Percentiles rank a stretch among this genome's conserved stretches.
Conservation (phyloP, 2,797 vertebrate species). For the Xenops minutus region DNA sequence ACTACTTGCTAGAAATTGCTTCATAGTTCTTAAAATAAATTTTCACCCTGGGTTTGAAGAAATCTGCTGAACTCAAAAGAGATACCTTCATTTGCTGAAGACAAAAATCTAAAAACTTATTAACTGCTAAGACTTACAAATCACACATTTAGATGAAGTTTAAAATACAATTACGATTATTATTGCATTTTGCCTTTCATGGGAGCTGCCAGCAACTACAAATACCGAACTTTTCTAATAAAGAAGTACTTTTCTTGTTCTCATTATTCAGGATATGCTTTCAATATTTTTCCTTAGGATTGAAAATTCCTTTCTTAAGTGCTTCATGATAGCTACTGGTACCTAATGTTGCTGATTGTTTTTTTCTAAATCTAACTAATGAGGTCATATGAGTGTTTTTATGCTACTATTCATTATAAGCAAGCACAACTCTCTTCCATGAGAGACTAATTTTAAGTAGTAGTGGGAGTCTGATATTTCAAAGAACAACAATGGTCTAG, state of each 20-base stretch:
- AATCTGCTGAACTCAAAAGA: not conserved
- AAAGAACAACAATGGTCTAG: not conserved
- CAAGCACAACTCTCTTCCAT: not conserved
- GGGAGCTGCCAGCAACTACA: not conserved
- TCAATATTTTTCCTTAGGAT: not conserved
- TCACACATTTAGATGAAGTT: not conserved
- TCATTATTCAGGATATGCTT: not conserved
- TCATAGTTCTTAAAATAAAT: not conserved
- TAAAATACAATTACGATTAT: not conserved
- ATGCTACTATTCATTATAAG: not conserved
- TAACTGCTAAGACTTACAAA: not conserved
- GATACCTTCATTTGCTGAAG: not conserved
- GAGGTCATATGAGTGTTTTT: not conserved
- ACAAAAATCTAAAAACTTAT: not conserved
- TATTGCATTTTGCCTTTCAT: not conserved
- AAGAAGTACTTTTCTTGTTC: not conserved
- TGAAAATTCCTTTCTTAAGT: not conserved
- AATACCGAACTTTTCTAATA: not conserved
- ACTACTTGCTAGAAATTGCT: conserved; percentile 5
- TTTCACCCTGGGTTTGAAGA: not conserved
- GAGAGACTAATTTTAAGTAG: not conserved
- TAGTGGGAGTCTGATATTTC: not conserved
- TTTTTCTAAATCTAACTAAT: not conserved
- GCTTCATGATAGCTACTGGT: not conserved
- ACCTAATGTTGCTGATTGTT: not conserved